Base-by-base conservation (phyloP, 2,797 vertebrate species). In the Parambassis ranga region DNA sequence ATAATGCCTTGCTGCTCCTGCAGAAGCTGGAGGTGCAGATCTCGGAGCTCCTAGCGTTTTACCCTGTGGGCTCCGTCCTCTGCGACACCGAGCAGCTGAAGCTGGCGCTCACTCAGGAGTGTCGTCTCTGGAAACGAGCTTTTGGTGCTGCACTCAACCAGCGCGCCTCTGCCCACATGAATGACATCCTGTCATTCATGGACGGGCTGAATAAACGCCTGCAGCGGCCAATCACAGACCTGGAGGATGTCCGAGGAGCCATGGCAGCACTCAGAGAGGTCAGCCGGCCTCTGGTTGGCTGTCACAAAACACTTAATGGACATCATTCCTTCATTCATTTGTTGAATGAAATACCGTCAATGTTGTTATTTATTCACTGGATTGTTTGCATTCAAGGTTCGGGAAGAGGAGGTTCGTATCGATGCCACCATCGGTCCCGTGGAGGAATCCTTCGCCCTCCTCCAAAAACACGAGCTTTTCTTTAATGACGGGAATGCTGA, bases 371-470 rank as follows among this genome's bases (percentile, higher is more conserved):
- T n/a, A n/a, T n/a, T n/a, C n/a, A n/a, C n/a, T n/a, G n/a, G n/a
- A n/a, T n/a, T n/a, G n/a, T n/a, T n/a, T n/a, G n/a, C n/a, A n/a
- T 26, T 56, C 7, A 13, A 87, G 84, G 72, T 94, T 6, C 87
- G 93, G 23, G 92, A 94, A 65, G 89, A 87, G 2, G 93, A 94
- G 86, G 81, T 93, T 27, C 84, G 71, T 41, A 89, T 94, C 9
- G 94, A 94, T 16, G 60, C 83, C 78, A 84, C 75, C 43, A 86
- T 95, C 33, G 90, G 91, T n/a, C 93, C 91, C 2, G 86, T 94
- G 58, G 94, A 95, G 68, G 94, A 95, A 65, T 92, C 93, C 22
- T 93, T 93, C 2, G 27, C 89, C 15, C 79, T 95, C 11, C 90
- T 95, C 22, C 89, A 90, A 71, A 93, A 92, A 51, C 88, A 93